Conservation (phyloP, 2,797 vertebrate species). For the Macropus fuliginosus region DNA sequence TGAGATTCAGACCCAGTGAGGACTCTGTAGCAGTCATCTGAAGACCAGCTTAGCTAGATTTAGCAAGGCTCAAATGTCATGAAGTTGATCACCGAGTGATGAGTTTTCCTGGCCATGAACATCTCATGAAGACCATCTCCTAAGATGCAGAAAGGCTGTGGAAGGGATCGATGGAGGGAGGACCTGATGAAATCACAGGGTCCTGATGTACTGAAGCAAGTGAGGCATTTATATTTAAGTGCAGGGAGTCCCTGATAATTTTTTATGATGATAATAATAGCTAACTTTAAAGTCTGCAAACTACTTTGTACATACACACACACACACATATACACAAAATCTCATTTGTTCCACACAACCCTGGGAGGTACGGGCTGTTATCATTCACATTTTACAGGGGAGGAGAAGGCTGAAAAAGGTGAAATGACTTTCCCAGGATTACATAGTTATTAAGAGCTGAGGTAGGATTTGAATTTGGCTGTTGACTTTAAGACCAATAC, state of each 20-base stretch:
- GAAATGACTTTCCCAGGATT: not conserved
- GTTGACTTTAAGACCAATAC: not conserved
- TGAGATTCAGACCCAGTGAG: not conserved
- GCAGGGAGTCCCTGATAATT: not conserved
- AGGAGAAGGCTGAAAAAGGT: not conserved
- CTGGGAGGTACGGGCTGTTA: not conserved
- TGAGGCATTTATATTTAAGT: not conserved
- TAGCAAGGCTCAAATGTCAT: not conserved
- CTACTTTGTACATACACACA: not conserved
- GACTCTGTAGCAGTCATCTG: not conserved
- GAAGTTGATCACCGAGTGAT: not conserved
- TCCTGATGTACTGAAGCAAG: not conserved
- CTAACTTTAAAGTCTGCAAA: not conserved
- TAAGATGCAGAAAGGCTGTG: not conserved
- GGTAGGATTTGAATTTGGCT: not conserved
- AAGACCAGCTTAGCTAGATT: not conserved
- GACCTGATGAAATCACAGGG: not conserved
- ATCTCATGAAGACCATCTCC: not conserved
- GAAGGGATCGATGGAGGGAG: not conserved
- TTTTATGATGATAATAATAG: not conserved
- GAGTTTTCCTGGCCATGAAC: not conserved
- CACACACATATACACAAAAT: too few relatives aligned
- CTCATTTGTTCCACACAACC: too few relatives aligned
- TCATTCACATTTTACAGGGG: not conserved
- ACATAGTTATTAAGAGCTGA: not conserved